These are phyloP conservation scores for Larimichthys polyactis DNA, from an alignment of 2,113 vertebrate genomes.

Conservation along the genomic window DNA sequence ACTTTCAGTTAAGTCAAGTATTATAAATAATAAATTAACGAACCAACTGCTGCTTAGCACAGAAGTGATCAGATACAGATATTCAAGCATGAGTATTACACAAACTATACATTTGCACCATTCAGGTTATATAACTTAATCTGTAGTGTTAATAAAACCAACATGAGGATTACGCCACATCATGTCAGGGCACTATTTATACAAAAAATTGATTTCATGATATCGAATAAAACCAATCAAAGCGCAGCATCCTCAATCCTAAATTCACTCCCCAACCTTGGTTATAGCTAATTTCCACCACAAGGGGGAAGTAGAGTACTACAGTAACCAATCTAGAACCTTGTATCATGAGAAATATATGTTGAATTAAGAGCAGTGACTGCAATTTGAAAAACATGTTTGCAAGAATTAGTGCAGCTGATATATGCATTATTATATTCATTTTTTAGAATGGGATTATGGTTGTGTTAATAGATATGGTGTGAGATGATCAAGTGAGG, in stretches of 20 bases:
- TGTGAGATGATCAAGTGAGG: not conserved
- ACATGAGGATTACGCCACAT: not conserved
- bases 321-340: not conserved
- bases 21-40: too few species aligned
- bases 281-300: conserved; percentile 18
- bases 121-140: too few species aligned
- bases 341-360: not conserved
- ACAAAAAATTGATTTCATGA: not conserved
- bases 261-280: not conserved
- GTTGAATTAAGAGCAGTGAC: not conserved
- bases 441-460: not conserved
- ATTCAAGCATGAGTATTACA: not conserved
- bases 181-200: not conserved
- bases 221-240: not conserved
- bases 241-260: too few species aligned
- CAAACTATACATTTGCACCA: too few species aligned
- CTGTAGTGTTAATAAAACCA: not conserved
- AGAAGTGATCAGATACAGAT: not conserved
- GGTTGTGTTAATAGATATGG: not conserved
- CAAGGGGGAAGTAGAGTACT: conserved; percentile 51
- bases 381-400: not conserved
- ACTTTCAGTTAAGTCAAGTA: too few species aligned
- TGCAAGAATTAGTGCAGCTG: not conserved
- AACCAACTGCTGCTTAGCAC: conserved; percentile 1
- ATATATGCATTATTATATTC: not conserved